Base-by-base conservation (phyloP, 2,888 invertebrate species). In the Nymphalis urticae region DNA sequence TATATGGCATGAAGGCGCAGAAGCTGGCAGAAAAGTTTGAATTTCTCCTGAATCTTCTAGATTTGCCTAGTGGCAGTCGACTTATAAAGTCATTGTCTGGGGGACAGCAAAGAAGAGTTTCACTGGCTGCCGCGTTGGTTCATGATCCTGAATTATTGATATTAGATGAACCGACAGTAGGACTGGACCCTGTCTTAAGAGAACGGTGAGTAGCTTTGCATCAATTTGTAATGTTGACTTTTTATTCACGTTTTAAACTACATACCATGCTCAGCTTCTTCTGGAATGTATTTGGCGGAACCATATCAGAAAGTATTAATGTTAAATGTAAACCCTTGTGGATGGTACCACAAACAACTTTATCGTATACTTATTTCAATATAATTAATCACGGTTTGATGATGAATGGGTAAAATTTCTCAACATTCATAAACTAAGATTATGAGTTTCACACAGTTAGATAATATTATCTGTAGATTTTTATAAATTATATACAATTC, bases 91-190 rank as follows among this genome's bases (percentile, higher is more conserved):
- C 95, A 70, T 93, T 96, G 80, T 97, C 97, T 76, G 98, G 98
- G 8, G 98, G 98, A 0, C 98, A 98, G 85, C 97, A 97, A 87
- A 92, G 98, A 71, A 92, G 98, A 64, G 96, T 98, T 0, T 98
- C 98, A 0, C 95, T 98, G 75, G 97, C 98, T 0, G 97, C 96
- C 7, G 97, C 98, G 0, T 89, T 98, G 81, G 94, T 98, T 0
- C 98, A 98, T 81, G 96, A 96, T 76, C 98, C 98, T 0, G 96
- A 97, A 83, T 87, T 98, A 47, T 90, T 98, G 42, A 97, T 98
- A 71, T 87, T 98, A 78, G 98, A 98, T 81, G 98, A 98, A 82
- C 98, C 98, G 0, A 98, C 98, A 0, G 98, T 98, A n/a, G 98
- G 98, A 0, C 93, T 98, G 69, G 98, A 98, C 90, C 98, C 98